Evolutionary conservation across 2,888 invertebrate species (phyloP).

Genomic region (Doris montereyensis): DNA sequence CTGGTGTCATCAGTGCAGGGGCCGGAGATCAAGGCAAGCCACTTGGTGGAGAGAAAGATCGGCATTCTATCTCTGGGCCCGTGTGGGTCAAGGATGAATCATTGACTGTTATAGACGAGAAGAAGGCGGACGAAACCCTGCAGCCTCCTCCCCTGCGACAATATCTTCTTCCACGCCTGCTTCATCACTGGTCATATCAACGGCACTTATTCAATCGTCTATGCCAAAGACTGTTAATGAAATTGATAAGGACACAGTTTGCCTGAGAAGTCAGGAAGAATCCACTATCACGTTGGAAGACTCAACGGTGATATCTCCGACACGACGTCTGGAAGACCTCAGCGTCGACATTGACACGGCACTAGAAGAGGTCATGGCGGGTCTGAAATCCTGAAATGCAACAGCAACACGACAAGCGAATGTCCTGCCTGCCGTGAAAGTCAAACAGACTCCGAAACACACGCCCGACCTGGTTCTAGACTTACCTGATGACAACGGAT

Average conservation of each 20-base stretch:
- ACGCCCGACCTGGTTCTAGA: slow-evolving; percentile 72
- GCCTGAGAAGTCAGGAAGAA: neutral
- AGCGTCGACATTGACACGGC: slow-evolving; percentile 69
- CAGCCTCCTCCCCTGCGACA: neutral
- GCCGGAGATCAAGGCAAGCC: too few relatives aligned
- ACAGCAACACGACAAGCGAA: slow-evolving; percentile 63
- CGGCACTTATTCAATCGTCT: too few relatives aligned
- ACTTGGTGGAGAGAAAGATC: too few relatives aligned
- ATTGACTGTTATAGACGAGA: too few relatives aligned
- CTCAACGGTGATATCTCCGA: neutral
- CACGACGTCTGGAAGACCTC: slow-evolving; percentile 38
- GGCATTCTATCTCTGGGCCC: too few relatives aligned
- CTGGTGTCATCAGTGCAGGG: too few relatives aligned
- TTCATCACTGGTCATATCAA: slow-evolving; percentile 29
- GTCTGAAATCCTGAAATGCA: slow-evolving; percentile 69
- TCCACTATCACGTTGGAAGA: neutral
- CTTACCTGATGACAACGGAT: slow-evolving; percentile 65
- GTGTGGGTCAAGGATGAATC: too few relatives aligned
- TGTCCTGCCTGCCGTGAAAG: slow-evolving; percentile 63
- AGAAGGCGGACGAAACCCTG: too few relatives aligned
- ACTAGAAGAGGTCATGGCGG: slow-evolving; percentile 72
- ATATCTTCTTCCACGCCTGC: slow-evolving; percentile 33
- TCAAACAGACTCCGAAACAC: slow-evolving; percentile 63
- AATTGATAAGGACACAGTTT: slow-evolving; percentile 3
- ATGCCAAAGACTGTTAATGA: slow-evolving; percentile 29